Evolutionary conservation across 2,888 invertebrate species (phyloP), one percentile per base, ranked within the genome.

Genomic region (Horisme vitalbata): DNA sequence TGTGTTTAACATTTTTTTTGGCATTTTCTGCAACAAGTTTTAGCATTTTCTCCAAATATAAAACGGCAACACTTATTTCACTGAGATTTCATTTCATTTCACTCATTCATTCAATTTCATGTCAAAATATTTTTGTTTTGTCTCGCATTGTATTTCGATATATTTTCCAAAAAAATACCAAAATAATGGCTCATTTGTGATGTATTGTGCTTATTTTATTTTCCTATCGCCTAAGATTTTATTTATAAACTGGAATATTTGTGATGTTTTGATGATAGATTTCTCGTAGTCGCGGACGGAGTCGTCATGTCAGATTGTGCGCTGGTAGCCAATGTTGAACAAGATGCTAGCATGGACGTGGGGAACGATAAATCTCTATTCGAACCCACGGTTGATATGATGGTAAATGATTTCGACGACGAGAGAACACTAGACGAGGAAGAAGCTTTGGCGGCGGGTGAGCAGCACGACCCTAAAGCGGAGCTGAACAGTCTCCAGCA

Each of bases 361-460:
- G 89, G 87, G 68, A 86, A 83, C 80, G 90, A 90, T 65, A 89
- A 90, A 76, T 83, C 90, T 64, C 91, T 95, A 69, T 97, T 98
- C 91, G 97, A 97, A 83, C 97, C 98, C 55, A 94, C 96, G 57
- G 94, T 97, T 76, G 98, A 98, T 83, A 97, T 98, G 97, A 94
- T 98, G 92, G 95, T 98, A 56, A 96, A 98, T 93, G 98, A 98
- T 85, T 98, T 96, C 87, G 99, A 99, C 83, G 98, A 99, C 90
- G 99, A 99, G 79, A 93, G 96, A 78, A 99, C 98, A 52, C 81
- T 99, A 76, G 98, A 98, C 79, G 98, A 99, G 90, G 98, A 99
- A 91, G 99, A 99, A 91, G 97, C 97, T 35, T 85, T 98, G 77
- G 97, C 97, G 61, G 96, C 96, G 65, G 94, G 95, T 55, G 96